phyloP scores from a whole-genome alignment of 2,797 vertebrate genomes.

The Setipinna tenuifilis region DNA sequence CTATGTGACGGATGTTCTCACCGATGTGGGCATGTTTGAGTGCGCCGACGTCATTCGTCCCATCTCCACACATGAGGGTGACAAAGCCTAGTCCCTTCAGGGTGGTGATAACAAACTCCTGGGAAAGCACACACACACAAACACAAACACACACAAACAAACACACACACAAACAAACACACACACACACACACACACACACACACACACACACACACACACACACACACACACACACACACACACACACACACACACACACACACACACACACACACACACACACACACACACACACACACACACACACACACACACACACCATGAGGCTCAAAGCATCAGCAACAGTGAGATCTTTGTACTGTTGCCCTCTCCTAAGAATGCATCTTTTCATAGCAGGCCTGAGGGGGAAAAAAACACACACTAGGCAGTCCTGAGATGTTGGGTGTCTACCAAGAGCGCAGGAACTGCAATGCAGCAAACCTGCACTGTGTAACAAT shows the following conservation, averaged over 20 bases:
- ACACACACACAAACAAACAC: too few species aligned
- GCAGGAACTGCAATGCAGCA: slow-evolving; percentile 14
- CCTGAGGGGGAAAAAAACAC: neutral
- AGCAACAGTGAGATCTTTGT: neutral
- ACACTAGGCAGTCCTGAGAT: neutral
- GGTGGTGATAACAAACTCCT: slow-evolving; percentile 97
- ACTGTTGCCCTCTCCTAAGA: neutral
- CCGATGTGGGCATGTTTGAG: slow-evolving; percentile 96
- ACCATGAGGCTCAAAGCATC: neutral
- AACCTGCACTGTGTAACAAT: neutral
- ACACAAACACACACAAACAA: neutral
- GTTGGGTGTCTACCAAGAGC: slow-evolving; percentile 18
- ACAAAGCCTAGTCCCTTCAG: slow-evolving; percentile 91
- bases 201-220: neutral
- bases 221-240: too few species aligned
- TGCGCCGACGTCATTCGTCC: slow-evolving; percentile 97
- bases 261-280: neutral
- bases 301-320: too few species aligned
- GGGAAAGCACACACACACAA: slow-evolving; percentile 31
- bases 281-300: too few species aligned
- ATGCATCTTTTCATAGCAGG: neutral
- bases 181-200: neutral
- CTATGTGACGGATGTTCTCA: slow-evolving; percentile 62
- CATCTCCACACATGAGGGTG: slow-evolving; percentile 96
- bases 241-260: too few species aligned